Base-by-base conservation (phyloP, 2,888 invertebrate species). In the Drosophila multiciliata region DNA sequence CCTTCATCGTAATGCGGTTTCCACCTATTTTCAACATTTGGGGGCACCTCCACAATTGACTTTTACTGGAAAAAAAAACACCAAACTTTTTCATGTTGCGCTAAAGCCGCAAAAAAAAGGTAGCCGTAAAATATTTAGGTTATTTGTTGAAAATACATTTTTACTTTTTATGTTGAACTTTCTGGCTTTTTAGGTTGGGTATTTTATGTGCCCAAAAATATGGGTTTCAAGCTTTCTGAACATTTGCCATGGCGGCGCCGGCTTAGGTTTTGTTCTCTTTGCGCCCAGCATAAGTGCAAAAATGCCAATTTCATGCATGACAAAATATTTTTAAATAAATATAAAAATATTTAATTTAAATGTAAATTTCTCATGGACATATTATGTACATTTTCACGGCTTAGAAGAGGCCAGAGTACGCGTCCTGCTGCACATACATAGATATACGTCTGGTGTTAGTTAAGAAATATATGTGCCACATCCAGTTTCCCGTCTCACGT, bases 261-360 rank as follows among this genome's bases (percentile, higher is more conserved):
- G 36, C 50, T 62, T n/a, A 49, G 67, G 54, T 70, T 68, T 65
- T 64, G 54, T 72, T 72, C 64, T 71, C 69, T 80, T 29, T 40
- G 45, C 38, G 2, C 6, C 17, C 29, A n/a, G 23, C 49, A 67
- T 54, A 63, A 80, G 72, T 78, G 78, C 73, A 86, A 84, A 84
- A 75, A 85, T 87, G 79, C 79, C 85, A 87, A 89, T 89, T 89
- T 87, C 78, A 85, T 87, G 87, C 89, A 87, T 89, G 87, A 85
- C 66, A 70, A 89, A 83, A 86, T 89, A 87, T 45, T 84, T 84
- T 84, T 70, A 84, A 84, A 89, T 83, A 87, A 63, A 69, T 76
- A 81, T 72, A 76, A 72, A 69, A 83, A 85, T 82, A 82, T 89
- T 87, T 89, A 79, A 87, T 87, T 87, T 85, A 89, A 79, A 87